A percentile compares a stretch with the other conserved stretches of the same genome.
Conservation (phyloP, 2,888 invertebrate species). For the Meandrusa payeni region DNA sequence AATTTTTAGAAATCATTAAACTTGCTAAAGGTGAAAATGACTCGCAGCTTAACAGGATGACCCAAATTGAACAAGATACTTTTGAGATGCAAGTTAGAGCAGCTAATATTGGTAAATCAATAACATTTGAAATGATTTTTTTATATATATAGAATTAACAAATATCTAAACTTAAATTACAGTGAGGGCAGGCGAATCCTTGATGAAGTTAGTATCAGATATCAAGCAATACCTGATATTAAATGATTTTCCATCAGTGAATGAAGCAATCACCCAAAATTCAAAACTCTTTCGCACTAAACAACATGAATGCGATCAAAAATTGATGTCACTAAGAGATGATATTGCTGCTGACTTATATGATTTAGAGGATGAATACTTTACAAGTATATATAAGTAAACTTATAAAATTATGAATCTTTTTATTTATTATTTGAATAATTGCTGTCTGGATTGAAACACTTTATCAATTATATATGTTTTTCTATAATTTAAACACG, state of each 20-base stretch:
- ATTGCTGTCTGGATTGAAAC: too few species aligned
- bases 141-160: background rate
- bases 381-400: constrained; percentile 90
- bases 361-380: constrained; percentile 96
- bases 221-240: constrained; percentile 98
- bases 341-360: constrained; percentile 97
- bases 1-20: constrained; percentile 90
- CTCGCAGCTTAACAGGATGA: constrained; percentile 92
- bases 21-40: constrained; percentile 94
- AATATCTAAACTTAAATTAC: constrained; percentile 29
- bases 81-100: constrained; percentile 98
- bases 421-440: too few species aligned
- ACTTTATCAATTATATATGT: too few species aligned
- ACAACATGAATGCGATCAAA: constrained; percentile 96
- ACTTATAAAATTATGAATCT: background rate
- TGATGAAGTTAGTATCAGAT: constrained; percentile 98
- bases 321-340: constrained; percentile 93
- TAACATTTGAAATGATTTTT: too few species aligned
- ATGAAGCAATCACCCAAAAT: constrained; percentile 97
- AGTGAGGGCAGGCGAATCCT: constrained; percentile 97
- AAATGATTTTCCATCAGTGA: constrained; percentile 98
- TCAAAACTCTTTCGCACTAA: constrained; percentile 93
- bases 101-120: constrained; percentile 89
- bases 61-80: constrained; percentile 96
- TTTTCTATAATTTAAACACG: too few species aligned